Evolutionary conservation across 2,797 vertebrate species (phyloP).

Genomic region (Arctocebus calabarensis): DNA sequence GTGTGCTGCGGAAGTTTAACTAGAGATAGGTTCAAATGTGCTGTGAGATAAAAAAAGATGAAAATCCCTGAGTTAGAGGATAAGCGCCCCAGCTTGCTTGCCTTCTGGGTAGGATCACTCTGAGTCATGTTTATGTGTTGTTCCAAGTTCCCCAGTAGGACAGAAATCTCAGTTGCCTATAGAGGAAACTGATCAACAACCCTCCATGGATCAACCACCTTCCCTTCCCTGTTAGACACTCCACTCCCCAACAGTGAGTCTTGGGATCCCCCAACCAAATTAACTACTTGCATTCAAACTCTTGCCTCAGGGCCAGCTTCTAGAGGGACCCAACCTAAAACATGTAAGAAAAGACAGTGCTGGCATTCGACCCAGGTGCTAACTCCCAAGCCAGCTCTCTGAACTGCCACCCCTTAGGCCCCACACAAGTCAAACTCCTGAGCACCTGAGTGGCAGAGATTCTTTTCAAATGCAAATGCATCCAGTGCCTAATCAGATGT

Average conservation of each 20-base stretch:
- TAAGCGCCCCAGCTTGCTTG: neutral
- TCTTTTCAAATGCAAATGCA: neutral
- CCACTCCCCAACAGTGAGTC: neutral
- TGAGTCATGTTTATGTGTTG: neutral
- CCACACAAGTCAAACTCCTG: neutral
- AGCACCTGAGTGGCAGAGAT: neutral
- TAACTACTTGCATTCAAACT: neutral
- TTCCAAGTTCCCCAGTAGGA: neutral
- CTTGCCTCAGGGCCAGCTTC: neutral
- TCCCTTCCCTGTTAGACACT: neutral
- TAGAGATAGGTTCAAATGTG: no score
- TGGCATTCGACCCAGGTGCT: neutral
- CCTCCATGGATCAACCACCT: neutral
- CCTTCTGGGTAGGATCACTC: neutral
- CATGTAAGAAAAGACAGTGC: neutral
- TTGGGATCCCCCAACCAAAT: neutral
- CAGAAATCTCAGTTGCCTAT: neutral
- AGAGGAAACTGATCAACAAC: neutral
- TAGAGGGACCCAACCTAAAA: neutral
- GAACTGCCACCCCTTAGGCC: neutral
- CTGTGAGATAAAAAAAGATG: no score
- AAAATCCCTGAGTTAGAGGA: neutral
- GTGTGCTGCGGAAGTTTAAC: no score
- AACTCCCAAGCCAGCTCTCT: neutral
- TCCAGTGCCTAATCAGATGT: neutral